Conservation (phyloP, 2,797 vertebrate species). For the Coranthus polyacanthus region DNA sequence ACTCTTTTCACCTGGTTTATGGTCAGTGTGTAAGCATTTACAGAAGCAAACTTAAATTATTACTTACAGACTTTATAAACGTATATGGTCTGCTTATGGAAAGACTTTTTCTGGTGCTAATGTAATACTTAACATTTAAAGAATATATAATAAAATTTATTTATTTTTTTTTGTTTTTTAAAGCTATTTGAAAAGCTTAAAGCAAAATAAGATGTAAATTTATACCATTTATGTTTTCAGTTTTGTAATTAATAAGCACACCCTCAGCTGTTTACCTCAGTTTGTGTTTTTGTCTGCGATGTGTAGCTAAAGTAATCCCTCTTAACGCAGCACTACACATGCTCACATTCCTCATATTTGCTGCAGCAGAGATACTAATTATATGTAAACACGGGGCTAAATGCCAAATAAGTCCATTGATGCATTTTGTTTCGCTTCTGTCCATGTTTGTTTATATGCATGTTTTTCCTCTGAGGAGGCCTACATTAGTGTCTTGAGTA, state of each 20-base stretch:
- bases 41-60: slow-evolving; percentile 2
- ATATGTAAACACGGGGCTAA: not conserved
- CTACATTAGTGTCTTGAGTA: not conserved
- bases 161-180: not conserved
- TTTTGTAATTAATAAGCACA: not conserved
- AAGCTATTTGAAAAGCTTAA: not conserved
- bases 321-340: slow-evolving; percentile 9
- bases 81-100: not conserved
- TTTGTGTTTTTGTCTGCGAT: slow-evolving; percentile 21
- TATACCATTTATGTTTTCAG: not conserved
- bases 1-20: slow-evolving; percentile 5
- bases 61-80: slow-evolving; percentile 14
- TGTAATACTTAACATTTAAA: too few relatives aligned
- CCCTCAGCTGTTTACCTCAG: slow-evolving; percentile 2
- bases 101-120: too few relatives aligned
- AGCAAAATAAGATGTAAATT: not conserved
- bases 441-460: not conserved
- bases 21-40: slow-evolving; percentile 4
- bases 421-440: not conserved
- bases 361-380: not conserved
- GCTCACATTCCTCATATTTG: slow-evolving; percentile 17
- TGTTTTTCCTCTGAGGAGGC: not conserved
- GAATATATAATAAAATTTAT: too few relatives aligned
- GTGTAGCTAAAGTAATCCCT: slow-evolving; percentile 11
- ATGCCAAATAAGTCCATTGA: not conserved